Evolutionary conservation across 2,797 vertebrate species (phyloP).

Genomic region (Sphaeramia orbicularis): DNA sequence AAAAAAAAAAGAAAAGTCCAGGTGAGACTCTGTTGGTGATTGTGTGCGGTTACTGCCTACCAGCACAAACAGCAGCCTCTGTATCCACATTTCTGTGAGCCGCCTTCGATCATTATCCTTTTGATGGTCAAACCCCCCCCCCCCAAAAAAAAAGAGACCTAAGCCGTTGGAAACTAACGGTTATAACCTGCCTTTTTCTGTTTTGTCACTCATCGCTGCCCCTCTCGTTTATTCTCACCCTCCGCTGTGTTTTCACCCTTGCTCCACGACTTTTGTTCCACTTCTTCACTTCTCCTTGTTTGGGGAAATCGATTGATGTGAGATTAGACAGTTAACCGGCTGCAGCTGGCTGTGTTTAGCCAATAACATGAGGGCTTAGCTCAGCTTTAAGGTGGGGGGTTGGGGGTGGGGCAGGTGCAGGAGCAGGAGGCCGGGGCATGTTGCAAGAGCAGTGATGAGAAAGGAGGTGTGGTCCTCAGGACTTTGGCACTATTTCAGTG

Average conservation of each 20-base stretch:
- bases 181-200: slow-evolving; percentile 41
- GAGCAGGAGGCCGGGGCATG: slow-evolving; percentile 48
- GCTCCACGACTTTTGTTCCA: slow-evolving; percentile 50
- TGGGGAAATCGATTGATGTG: slow-evolving; percentile 77
- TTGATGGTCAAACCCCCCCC: slow-evolving; percentile 8
- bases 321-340: slow-evolving; percentile 82
- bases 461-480: slow-evolving; percentile 51
- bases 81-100: slow-evolving; percentile 25
- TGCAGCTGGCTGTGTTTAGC: slow-evolving; percentile 83
- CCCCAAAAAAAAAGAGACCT: slow-evolving; percentile 12
- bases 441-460: slow-evolving; percentile 53
- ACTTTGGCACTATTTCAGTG: slow-evolving; percentile 50
- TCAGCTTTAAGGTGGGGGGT: slow-evolving; percentile 26
- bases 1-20: slow-evolving; percentile 39
- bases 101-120: slow-evolving; percentile 34
- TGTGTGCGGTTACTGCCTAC: slow-evolving; percentile 4
- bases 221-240: slow-evolving; percentile 50
- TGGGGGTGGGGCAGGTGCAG: slow-evolving; percentile 32
- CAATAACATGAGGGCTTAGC: slow-evolving; percentile 77
- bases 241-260: slow-evolving; percentile 31
- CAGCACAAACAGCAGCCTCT: slow-evolving; percentile 5
- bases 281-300: slow-evolving; percentile 67
- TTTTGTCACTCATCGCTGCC: slow-evolving; percentile 41
- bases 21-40: not conserved
- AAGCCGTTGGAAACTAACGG: slow-evolving; percentile 38